Evolutionary conservation across 2,888 invertebrate species (phyloP).

Genomic region (Hesperia comma): DNA sequence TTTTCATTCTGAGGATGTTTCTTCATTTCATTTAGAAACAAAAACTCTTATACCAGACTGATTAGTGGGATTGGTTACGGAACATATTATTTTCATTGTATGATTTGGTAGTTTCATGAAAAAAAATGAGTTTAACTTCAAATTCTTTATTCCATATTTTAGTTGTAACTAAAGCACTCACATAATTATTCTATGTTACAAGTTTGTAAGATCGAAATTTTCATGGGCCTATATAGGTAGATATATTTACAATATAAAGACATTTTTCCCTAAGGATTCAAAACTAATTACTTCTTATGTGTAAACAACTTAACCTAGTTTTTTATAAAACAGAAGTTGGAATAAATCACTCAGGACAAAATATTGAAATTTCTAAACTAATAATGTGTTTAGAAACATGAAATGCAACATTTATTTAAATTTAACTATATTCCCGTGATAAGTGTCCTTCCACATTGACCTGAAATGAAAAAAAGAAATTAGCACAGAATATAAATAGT

Average conservation of each 20-base stretch:
- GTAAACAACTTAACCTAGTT: conserved; percentile 10
- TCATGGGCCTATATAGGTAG: not conserved
- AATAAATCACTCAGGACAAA: conserved; percentile 20
- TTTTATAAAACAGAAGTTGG: conserved; percentile 13
- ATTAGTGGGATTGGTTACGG: too few species aligned
- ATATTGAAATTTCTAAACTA: conserved; percentile 10
- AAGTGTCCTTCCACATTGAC: conserved; percentile 17
- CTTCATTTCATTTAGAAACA: too few species aligned
- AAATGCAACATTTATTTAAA: conserved; percentile 19
- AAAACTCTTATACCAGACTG: too few species aligned
- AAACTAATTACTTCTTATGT: not conserved
- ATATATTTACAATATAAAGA: conserved; percentile 5
- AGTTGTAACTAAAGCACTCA: conserved; percentile 20
- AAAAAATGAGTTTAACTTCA: conserved; percentile 11
- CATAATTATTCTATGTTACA: not conserved
- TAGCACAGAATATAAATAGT: too few species aligned
- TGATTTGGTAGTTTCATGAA: too few species aligned
- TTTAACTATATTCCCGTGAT: conserved; percentile 19
- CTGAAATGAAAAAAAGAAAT: conserved; percentile 24
- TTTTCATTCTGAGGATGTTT: too few species aligned
- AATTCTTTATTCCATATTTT: conserved; percentile 15
- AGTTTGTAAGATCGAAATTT: not conserved
- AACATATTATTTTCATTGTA: not conserved
- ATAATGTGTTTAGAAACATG: conserved; percentile 12
- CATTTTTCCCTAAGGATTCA: conserved; percentile 5